These are phyloP conservation scores for Ochotona curzoniae DNA, from an alignment of 2,113 vertebrate species.

Conservation along the genomic window DNA sequence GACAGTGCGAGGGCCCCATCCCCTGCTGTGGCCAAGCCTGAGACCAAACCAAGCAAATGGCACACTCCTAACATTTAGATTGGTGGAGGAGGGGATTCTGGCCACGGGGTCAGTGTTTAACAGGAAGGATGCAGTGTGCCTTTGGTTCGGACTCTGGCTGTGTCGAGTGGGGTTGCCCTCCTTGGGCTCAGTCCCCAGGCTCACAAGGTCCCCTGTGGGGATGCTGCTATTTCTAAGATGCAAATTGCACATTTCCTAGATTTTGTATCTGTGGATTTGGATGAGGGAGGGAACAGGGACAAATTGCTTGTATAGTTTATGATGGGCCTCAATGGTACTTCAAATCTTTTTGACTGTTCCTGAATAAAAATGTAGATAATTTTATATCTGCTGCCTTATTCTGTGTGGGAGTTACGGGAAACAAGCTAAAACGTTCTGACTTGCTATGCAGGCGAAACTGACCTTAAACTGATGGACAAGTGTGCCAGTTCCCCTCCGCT, in stretches of 20 bases:
- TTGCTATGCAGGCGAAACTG: background rate
- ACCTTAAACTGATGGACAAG: background rate
- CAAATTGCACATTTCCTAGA: slow-evolving; percentile 89
- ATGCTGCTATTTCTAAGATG: slow-evolving; percentile 90
- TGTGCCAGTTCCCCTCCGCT: background rate
- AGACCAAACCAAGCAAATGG: background rate
- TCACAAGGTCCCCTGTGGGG: slow-evolving; percentile 85
- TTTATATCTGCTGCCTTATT: slow-evolving; percentile 62
- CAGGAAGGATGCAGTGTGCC: slow-evolving; percentile 59
- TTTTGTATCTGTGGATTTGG: slow-evolving; percentile 88
- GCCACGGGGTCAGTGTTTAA: slow-evolving; percentile 76
- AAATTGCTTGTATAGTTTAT: slow-evolving; percentile 88
- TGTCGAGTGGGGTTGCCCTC: slow-evolving; percentile 37
- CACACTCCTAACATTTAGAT: background rate
- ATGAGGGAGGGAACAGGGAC: slow-evolving; percentile 82
- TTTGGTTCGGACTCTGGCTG: slow-evolving; percentile 77
- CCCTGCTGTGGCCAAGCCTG: background rate
- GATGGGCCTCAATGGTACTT: slow-evolving; percentile 84
- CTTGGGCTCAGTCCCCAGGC: slow-evolving; percentile 76
- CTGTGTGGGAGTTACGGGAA: background rate
- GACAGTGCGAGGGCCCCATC: slow-evolving; percentile 59
- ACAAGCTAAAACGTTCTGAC: background rate
- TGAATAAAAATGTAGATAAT: slow-evolving; percentile 87
- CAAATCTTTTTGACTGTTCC: slow-evolving; percentile 85
- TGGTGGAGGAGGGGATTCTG: slow-evolving; percentile 51